These are phyloP conservation scores for Plumapathes pennacea DNA, from an alignment of 92 coral and sea anemone genomes.

Conservation along the genomic window DNA sequence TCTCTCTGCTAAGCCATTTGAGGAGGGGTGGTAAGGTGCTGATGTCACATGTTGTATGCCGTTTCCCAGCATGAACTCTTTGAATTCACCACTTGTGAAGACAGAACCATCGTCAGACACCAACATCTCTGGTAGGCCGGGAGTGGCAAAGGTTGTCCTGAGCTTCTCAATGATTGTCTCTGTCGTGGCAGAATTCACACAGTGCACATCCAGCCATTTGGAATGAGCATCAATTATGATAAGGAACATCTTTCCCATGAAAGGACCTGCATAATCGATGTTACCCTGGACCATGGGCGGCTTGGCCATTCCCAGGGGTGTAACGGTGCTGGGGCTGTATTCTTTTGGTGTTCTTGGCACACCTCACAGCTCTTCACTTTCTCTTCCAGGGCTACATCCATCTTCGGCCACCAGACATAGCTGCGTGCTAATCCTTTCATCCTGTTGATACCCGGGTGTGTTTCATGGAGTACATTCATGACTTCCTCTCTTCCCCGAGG, in stretches of 20 bases:
- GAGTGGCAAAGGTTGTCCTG: conserved; percentile 8
- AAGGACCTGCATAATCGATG: conserved; percentile 28
- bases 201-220: conserved; percentile 26
- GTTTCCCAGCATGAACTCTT: conserved; percentile 1
- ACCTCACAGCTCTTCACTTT: conserved; percentile 4
- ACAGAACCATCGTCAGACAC: conserved; percentile 8
- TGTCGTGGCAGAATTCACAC: conserved; percentile 15
- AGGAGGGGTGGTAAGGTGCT: neutral
- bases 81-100: neutral
- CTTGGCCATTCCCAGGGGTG: conserved; percentile 25
- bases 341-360: conserved; percentile 22
- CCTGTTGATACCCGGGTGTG: conserved; percentile 18
- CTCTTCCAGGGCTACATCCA: conserved; percentile 16
- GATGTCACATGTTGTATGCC: neutral
- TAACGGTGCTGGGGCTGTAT: conserved; percentile 13
- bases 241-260: conserved; percentile 41
- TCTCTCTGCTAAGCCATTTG: conserved; percentile 1
- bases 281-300: conserved; percentile 8
- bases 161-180: conserved; percentile 23
- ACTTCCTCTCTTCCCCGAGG: conserved; percentile 6
- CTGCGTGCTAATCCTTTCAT: conserved; percentile 17
- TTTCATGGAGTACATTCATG: conserved; percentile 8
- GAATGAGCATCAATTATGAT: conserved; percentile 39
- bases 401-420: conserved; percentile 25
- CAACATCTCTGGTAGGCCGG: conserved; percentile 4